These are phyloP conservation scores for Euplexia lucipara DNA, from an alignment of 2,888 invertebrate species.

Conservation along the genomic window DNA sequence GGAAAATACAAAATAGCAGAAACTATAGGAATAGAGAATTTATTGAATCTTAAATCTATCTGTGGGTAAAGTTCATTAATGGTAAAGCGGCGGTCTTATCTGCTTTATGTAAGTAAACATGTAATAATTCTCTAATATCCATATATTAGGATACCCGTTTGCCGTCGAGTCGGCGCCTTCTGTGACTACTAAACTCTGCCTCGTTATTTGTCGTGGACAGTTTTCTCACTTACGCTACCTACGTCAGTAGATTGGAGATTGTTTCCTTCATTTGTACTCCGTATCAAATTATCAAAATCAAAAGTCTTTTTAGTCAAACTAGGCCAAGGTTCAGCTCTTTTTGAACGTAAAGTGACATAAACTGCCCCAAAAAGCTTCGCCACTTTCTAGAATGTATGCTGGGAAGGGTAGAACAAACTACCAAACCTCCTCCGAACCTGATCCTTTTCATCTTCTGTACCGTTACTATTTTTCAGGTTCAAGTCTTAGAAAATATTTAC, in stretches of 20 bases:
- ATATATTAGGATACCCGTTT: slow-evolving; percentile 29
- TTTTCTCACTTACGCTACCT: slow-evolving; percentile 3
- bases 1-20: slow-evolving; percentile 16
- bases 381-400: too few relatives aligned
- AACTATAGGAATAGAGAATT: slow-evolving; percentile 9
- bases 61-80: slow-evolving; percentile 28
- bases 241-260: slow-evolving; percentile 17
- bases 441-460: too few relatives aligned
- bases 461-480: too few relatives aligned
- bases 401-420: too few relatives aligned
- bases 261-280: background rate
- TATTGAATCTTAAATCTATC: slow-evolving; percentile 36
- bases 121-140: slow-evolving; percentile 30
- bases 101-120: slow-evolving; percentile 41
- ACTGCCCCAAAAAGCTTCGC: too few relatives aligned
- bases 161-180: slow-evolving; percentile 44
- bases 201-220: slow-evolving; percentile 36
- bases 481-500: too few relatives aligned
- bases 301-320: too few relatives aligned
- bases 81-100: slow-evolving; percentile 28
- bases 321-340: too few relatives aligned
- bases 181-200: slow-evolving; percentile 18
- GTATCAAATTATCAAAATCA: background rate
- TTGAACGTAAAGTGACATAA: too few relatives aligned
- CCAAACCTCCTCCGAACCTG: too few relatives aligned